phyloP scores from a whole-genome alignment of 2,797 vertebrate species.

The Momotus momota region DNA sequence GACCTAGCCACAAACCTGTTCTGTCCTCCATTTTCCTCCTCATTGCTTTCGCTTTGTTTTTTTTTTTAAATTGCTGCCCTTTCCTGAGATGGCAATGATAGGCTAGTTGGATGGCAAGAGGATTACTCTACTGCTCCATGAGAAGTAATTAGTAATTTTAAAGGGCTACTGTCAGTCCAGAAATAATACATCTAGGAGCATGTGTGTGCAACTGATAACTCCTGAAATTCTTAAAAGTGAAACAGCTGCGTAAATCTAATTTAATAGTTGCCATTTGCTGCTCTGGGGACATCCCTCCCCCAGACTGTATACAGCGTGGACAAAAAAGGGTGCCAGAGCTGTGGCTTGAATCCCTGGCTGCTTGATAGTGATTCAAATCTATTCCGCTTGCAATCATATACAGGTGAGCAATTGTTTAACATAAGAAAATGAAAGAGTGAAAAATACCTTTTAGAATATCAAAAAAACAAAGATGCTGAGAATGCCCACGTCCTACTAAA shows the following conservation, averaged over 20 bases:
- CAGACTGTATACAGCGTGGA: neutral
- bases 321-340: neutral
- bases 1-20: slow-evolving; percentile 30
- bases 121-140: slow-evolving; percentile 24
- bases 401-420: neutral
- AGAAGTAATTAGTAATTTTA: slow-evolving; percentile 30
- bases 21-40: slow-evolving; percentile 46
- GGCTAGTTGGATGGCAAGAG: slow-evolving; percentile 5
- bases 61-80: slow-evolving; percentile 9
- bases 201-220: slow-evolving; percentile 28
- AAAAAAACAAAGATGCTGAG: neutral
- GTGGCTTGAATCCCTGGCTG: neutral
- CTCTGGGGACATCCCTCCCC: neutral
- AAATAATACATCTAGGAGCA: slow-evolving; percentile 8
- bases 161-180: neutral
- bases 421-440: neutral
- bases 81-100: slow-evolving; percentile 47
- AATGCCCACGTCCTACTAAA: neutral
- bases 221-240: slow-evolving; percentile 17
- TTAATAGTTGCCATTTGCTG: neutral
- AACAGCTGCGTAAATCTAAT: slow-evolving; percentile 8
- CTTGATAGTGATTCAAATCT: neutral
- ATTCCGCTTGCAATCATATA: neutral
- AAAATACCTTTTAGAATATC: neutral
- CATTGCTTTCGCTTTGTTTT: slow-evolving; percentile 54